Base-by-base conservation (phyloP, 1,140 invertebrate species). In the Drosophila rhopaloa region DNA sequence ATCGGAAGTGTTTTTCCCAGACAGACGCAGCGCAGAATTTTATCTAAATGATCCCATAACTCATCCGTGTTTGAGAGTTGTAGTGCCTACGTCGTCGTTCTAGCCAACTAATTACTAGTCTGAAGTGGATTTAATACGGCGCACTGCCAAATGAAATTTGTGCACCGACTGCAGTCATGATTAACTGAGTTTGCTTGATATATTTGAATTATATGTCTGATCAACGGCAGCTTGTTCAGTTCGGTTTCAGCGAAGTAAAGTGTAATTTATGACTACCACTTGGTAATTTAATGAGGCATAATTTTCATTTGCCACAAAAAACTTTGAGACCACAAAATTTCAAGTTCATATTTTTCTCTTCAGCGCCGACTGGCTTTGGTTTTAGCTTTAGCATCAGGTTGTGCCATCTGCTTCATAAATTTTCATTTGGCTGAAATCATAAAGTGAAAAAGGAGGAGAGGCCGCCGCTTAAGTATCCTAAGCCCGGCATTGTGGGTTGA, bases 281-380 rank as follows among this genome's bases (percentile, higher is more conserved):
- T 55, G 47, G 51, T 44, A 44, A 73, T 76, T 76, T 86, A 86
- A 86, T 86, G 84, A 83, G 76, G 51, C 83, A 88, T 86, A 67
- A 88, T 79, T 86, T 76, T 86, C 41, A 80, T 89, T 82, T 77
- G 59, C 60, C 81, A 73, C 63, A 76, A 77, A 82, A 79, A 82
- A 81, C 76, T 81, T 59, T 35, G 44, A 50, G 40, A 38, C 65
- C 56, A 59, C 65, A 67, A 70, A 51, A 70, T 60, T 63, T 78
- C 44, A 79, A 88, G 65, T 86, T 76, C 66, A 82, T 82, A 82
- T 68, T 73, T 70, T 51, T 4, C 46, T 55, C 29, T 19, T 70
- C 13, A 74, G 46, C 47, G 7, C 13, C 32, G 71, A 67, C 56
- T 76, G 61, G 57, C 56, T 65, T 65, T 54, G 14, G 43, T 14